Evolutionary conservation across 2,797 vertebrate genomes (phyloP).

Genomic region (Notamacropus eugenii): DNA sequence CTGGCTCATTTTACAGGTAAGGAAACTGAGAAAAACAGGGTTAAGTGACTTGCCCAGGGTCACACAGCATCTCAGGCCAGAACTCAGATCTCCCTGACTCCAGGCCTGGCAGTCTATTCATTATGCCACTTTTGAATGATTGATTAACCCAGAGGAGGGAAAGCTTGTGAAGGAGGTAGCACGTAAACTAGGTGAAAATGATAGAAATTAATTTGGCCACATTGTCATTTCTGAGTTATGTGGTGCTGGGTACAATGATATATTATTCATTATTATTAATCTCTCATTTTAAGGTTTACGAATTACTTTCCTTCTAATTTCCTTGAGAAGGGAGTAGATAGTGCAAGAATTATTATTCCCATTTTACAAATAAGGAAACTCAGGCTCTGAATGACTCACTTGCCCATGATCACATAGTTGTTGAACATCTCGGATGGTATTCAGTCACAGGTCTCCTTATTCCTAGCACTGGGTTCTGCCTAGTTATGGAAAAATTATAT

Average conservation of each 20-base stretch:
- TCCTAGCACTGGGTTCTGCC: background rate
- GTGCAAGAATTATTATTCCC: background rate
- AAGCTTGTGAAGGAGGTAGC: background rate
- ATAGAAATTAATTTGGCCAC: background rate
- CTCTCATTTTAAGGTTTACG: background rate
- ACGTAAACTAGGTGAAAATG: background rate
- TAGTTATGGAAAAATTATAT: background rate
- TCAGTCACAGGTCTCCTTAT: background rate
- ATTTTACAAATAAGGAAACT: background rate
- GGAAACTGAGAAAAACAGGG: background rate
- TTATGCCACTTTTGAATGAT: background rate
- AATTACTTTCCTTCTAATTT: background rate
- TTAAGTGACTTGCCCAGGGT: background rate
- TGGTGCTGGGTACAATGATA: background rate
- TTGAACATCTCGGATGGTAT: background rate
- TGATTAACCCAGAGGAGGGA: background rate
- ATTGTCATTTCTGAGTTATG: background rate
- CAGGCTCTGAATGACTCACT: background rate
- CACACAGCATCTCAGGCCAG: background rate
- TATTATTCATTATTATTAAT: background rate
- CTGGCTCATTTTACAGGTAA: background rate
- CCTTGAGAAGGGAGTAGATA: background rate
- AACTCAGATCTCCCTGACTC: background rate
- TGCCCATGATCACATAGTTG: background rate
- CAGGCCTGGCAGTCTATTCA: background rate